Percentiles rank a stretch among this genome's conserved stretches.
These are phyloP conservation scores for Coptotermes formosanus DNA, from an alignment of 1,140 invertebrate species.

Conservation along the genomic window DNA sequence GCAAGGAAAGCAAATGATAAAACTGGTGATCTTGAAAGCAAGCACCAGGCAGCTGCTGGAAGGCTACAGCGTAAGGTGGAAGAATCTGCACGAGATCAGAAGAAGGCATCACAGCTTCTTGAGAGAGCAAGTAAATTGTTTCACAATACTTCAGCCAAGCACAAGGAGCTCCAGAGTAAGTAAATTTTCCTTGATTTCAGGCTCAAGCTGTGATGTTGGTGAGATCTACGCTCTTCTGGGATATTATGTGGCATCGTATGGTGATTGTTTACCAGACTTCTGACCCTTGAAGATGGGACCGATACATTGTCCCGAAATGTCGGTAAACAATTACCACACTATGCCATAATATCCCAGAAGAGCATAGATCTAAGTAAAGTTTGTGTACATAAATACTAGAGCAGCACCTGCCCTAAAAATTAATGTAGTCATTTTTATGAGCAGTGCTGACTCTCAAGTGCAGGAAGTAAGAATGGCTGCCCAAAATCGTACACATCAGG, in stretches of 20 bases:
- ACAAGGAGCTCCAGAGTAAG: constrained; percentile 67
- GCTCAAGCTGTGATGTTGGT: not conserved
- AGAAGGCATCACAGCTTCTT: constrained; percentile 69
- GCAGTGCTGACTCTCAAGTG: too few species aligned
- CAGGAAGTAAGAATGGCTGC: too few species aligned
- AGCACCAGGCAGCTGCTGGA: constrained; percentile 60
- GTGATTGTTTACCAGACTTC: too few species aligned
- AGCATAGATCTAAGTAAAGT: constrained; percentile 39
- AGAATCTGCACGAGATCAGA: constrained; percentile 64
- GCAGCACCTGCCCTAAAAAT: not conserved
- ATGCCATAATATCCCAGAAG: too few species aligned
- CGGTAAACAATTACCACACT: not conserved
- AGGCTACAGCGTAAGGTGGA: constrained; percentile 60
- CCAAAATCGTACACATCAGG: too few species aligned
- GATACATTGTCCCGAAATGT: too few species aligned
- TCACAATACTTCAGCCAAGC: constrained; percentile 69
- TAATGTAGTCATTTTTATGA: too few species aligned
- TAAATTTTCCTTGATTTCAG: not conserved
- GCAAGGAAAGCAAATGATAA: constrained; percentile 57
- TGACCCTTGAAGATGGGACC: too few species aligned
- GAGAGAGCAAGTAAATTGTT: constrained; percentile 73
- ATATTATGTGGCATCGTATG: too few species aligned
- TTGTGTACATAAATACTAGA: not conserved
- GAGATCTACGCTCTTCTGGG: not conserved
- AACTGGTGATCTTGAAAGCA: constrained; percentile 52